These are phyloP conservation scores for Zapus hudsonius DNA, from an alignment of 2,113 vertebrate genomes.

Conservation along the genomic window DNA sequence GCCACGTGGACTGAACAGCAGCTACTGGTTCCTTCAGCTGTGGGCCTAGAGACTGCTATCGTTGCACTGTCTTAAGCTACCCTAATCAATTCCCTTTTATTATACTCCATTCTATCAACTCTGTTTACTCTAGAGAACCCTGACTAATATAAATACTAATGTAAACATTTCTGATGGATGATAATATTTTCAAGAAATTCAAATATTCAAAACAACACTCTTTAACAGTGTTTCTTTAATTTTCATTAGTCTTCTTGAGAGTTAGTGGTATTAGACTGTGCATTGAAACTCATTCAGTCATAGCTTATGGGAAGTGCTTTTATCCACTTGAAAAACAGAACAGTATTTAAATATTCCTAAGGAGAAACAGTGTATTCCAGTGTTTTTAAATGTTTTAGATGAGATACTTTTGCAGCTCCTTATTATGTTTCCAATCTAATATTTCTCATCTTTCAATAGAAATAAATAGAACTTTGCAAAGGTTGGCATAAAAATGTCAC, in stretches of 20 bases:
- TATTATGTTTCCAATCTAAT: background rate
- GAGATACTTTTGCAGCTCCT: background rate
- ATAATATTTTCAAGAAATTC: conserved; percentile 34
- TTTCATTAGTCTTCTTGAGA: conserved; percentile 29
- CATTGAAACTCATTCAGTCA: background rate
- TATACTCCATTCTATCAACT: too few relatives aligned
- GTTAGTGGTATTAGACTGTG: background rate
- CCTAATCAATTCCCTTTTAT: too few relatives aligned
- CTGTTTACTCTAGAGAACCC: too few relatives aligned
- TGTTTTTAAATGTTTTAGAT: conserved; percentile 5
- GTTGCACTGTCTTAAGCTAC: too few relatives aligned
- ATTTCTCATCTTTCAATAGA: conserved; percentile 44
- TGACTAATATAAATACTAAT: too few relatives aligned
- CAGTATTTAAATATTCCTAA: background rate
- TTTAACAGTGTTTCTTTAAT: conserved; percentile 1
- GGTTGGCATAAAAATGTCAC: background rate
- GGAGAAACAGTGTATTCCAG: background rate
- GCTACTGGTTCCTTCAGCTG: too few relatives aligned
- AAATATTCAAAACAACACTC: conserved; percentile 7
- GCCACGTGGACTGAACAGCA: too few relatives aligned
- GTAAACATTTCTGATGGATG: conserved; percentile 39
- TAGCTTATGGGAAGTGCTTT: background rate
- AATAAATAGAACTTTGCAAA: background rate
- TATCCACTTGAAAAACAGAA: background rate
- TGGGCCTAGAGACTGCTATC: too few relatives aligned